phyloP scores from a whole-genome alignment of 23 tunicate genomes.

The Trididemnum miniatum region DNA sequence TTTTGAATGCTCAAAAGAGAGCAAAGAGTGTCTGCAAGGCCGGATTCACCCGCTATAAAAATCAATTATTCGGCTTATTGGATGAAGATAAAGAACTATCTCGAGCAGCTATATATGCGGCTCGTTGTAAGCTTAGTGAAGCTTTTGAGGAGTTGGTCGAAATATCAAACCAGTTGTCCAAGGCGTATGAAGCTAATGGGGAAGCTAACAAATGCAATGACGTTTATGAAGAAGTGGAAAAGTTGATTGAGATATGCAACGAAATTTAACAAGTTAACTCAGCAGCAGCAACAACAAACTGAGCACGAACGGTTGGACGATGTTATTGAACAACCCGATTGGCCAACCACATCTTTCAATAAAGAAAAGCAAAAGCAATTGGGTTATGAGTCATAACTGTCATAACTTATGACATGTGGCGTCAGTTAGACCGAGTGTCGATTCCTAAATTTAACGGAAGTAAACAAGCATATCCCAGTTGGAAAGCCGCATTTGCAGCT shows the following conservation, averaged over 20 bases:
- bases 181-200: too few relatives aligned
- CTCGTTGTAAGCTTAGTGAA: neutral
- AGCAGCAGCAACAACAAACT: neutral
- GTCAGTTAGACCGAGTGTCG: constrained; percentile 11
- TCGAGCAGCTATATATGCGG: neutral
- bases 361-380: too few relatives aligned
- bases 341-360: too few relatives aligned
- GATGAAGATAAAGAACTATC: neutral
- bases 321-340: too few relatives aligned
- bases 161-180: too few relatives aligned
- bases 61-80: neutral
- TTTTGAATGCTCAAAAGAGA: neutral
- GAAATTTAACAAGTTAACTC: neutral
- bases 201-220: too few relatives aligned
- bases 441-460: neutral
- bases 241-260: neutral
- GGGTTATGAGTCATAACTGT: too few relatives aligned
- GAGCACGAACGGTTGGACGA: too few relatives aligned
- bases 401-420: constrained; percentile 15
- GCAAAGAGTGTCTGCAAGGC: neutral
- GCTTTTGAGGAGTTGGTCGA: neutral
- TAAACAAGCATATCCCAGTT: constrained; percentile 6
- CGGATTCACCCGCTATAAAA: neutral
- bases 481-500: constrained; percentile 12
- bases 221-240: too few relatives aligned